Base-by-base conservation (phyloP, 2,888 invertebrate genomes). In the Harpagoxenus sublaevis region DNA sequence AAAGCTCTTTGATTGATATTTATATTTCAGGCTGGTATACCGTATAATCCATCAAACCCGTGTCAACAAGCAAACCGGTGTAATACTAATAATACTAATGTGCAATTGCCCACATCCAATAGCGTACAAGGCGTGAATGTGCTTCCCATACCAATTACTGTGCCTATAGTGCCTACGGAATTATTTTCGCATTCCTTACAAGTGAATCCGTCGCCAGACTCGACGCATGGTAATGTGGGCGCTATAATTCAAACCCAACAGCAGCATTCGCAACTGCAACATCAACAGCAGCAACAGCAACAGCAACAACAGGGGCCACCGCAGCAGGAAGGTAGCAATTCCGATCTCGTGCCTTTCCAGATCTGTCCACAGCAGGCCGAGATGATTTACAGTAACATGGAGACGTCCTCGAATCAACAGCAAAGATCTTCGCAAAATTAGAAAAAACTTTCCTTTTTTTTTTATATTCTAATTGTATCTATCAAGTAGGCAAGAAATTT, bases 111-210 rank as follows among this genome's bases (percentile, higher is more conserved):
- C 9, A 74, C 90, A 18, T 83, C 91, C 55, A 88, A 75, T 8
- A 87, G 83, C 35, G 73, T 93, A 18, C 91, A 93, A 84, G 92
- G 93, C 55, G 92, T 94, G 3, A 93, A 91, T 79, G 91, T 93
- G 6, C 89, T 94, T 83, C 91, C 94, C 3, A 89, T 93, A 28
- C 93, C 94, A 23, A 92, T 93, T 63, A 92, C 93, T 12, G 89
- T 94, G 4, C 92, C 94, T 12, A 91, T 94, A 53, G 92, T 94
- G 35, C 89, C 94, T 23, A 90, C 93, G 8, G 94, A 94, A 86
- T 83, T 93, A 53, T 95, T 94, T 84, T 87, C 92, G 0, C 94
- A 94, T 63, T 88, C 93, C 0, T 84, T 93, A 18, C 87, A 93
- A 23, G 88, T 91, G 2, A 92, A 91, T 55, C 78, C 92, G 5